Conservation (phyloP, 2,113 vertebrate species). For the Chinchilla lanigera region DNA sequence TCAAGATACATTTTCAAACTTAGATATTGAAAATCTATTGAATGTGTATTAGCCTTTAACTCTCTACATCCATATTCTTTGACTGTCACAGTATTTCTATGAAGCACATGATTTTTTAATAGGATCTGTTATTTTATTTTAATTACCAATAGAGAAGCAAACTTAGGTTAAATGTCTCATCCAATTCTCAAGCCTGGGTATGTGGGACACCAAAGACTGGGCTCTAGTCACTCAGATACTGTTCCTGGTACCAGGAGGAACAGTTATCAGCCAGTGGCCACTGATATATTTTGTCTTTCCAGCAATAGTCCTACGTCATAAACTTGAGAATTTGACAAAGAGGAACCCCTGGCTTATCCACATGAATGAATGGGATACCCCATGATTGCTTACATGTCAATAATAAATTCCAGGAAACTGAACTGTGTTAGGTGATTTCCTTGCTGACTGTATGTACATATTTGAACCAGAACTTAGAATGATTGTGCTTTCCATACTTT, state of each 20-base stretch:
- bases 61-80: not conserved
- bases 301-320: not conserved
- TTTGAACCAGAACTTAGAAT: constrained; percentile 44
- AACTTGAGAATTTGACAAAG: not conserved
- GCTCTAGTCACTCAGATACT: not conserved
- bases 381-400: not conserved
- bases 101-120: not conserved
- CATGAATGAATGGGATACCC: not conserved
- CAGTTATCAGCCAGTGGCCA: not conserved
- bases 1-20: constrained; percentile 26
- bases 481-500: constrained; percentile 10
- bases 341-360: not conserved
- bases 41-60: not conserved
- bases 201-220: not conserved
- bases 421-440: constrained; percentile 30
- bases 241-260: not conserved
- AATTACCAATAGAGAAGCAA: not conserved
- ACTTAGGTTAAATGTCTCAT: not conserved
- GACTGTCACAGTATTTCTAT: not conserved
- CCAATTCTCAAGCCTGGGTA: not conserved
- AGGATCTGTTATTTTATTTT: not conserved
- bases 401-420: not conserved
- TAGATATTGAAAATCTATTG: not conserved
- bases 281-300: not conserved
- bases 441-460: not conserved